Evolutionary conservation across 2,797 vertebrate species (phyloP), one percentile per base, ranked within the genome.

Genomic region (Phoxinus dragarum): DNA sequence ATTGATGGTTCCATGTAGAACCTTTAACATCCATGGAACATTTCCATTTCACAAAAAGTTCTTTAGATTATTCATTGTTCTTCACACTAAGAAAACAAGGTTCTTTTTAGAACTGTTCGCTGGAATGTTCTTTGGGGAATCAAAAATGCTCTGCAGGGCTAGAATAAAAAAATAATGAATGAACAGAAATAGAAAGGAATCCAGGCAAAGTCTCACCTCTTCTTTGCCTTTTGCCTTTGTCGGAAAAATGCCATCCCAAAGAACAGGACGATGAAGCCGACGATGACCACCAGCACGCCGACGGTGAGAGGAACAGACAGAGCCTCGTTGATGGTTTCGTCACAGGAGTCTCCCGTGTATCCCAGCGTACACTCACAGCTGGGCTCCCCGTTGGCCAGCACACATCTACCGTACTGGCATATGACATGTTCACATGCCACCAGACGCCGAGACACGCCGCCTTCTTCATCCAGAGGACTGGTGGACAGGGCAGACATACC

Each of bases 301-400:
- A 98, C 76, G 16, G 91, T 91, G 0, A 96, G 86, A 0, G 96
- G 95, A 2, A 95, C 3, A 0, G 94, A 91, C 0, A 95, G 1
- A 0, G 94, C 90, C 52, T 93, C 91, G 7, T 91, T 94, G 54
- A 94, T 91, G 0, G 93, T 93, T 42, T 94, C 90, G 10, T 96
- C 89, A 0, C 98, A 99, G 89, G 79, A 91, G 11, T 95, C 81
- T 0, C 97, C 97, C 0, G 1, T 88, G 59, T 97, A 97, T 40
- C 96, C 97, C 87, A 96, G 87, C 3, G 90, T 40, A 0, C 97
- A 98, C 10, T 94, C 89, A 42, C 97, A 98, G 0, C 61, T 92
- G 7, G 94, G 74, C 4, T 3, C 40, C 0, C 75, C 59, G 0
- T 93, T 92, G 68, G 94, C 91, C 0, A 89, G 0, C 34, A 91